phyloP scores from a whole-genome alignment of 2,113 vertebrate species.

The Microtus ochrogaster region DNA sequence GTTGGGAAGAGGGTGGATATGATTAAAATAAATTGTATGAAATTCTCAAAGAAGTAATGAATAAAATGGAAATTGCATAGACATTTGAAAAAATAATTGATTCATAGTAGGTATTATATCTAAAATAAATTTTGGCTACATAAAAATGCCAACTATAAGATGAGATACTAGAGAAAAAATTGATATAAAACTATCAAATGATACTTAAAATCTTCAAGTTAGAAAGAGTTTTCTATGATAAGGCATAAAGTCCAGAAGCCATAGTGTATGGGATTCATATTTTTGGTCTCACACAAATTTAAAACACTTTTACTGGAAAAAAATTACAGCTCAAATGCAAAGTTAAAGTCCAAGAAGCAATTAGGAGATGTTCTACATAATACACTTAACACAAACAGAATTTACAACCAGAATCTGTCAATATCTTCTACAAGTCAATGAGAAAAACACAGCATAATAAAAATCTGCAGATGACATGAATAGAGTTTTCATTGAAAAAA shows the following conservation, averaged over 20 bases:
- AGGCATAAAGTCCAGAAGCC: slow-evolving; percentile 44
- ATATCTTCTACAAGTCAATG: slow-evolving; percentile 49
- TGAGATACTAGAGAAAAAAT: not conserved
- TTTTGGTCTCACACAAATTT: slow-evolving; percentile 67
- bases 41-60: not conserved
- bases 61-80: not conserved
- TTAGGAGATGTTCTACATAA: slow-evolving; percentile 32
- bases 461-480: slow-evolving; percentile 3
- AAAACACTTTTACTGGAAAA: not conserved
- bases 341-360: slow-evolving; percentile 56
- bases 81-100: slow-evolving; percentile 19
- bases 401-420: slow-evolving; percentile 34
- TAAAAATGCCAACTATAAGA: slow-evolving; percentile 3
- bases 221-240: slow-evolving; percentile 49
- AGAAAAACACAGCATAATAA: slow-evolving; percentile 18
- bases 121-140: slow-evolving; percentile 46
- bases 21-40: not conserved
- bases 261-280: slow-evolving; percentile 11
- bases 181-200: slow-evolving; percentile 16
- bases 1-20: not conserved
- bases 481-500: slow-evolving; percentile 37
- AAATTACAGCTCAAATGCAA: not conserved
- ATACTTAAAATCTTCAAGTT: slow-evolving; percentile 35
- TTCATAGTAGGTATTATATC: not conserved
- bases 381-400: not conserved